Conservation (phyloP, 2,888 invertebrate genomes). For the Mythimna lalbum region DNA sequence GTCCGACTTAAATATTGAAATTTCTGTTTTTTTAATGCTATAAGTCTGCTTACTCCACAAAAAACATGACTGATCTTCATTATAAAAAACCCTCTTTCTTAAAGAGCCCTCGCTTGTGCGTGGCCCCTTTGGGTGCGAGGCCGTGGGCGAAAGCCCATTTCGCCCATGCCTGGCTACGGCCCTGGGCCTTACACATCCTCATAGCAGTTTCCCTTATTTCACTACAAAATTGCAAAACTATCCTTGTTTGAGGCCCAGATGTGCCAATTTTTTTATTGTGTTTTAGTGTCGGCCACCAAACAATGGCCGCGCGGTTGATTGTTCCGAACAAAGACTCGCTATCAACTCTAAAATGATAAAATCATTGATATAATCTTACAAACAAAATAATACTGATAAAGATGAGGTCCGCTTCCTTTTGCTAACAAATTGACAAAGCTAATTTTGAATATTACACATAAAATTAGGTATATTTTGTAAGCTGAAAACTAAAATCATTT, state of each 20-base stretch:
- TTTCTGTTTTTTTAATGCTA: too few species aligned
- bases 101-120: too few species aligned
- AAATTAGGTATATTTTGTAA: neutral
- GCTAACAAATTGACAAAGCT: slow-evolving; percentile 11
- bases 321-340: slow-evolving; percentile 78
- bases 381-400: slow-evolving; percentile 57
- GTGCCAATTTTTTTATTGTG: slow-evolving; percentile 77
- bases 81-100: too few species aligned
- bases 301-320: slow-evolving; percentile 75
- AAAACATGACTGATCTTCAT: too few species aligned
- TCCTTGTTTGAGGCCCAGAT: slow-evolving; percentile 70
- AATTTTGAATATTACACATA: slow-evolving; percentile 12
- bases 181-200: neutral
- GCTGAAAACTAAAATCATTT: neutral
- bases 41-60: too few species aligned
- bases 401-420: slow-evolving; percentile 40
- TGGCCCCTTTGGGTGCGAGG: too few species aligned
- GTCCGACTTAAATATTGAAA: too few species aligned
- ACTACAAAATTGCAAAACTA: slow-evolving; percentile 59
- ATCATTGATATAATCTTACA: slow-evolving; percentile 66
- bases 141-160: too few species aligned
- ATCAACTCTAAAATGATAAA: slow-evolving; percentile 78
- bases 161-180: too few species aligned
- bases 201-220: slow-evolving; percentile 23
- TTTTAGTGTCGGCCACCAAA: slow-evolving; percentile 75